phyloP scores from a whole-genome alignment of 2,113 vertebrate genomes.

The Cebus imitator region DNA sequence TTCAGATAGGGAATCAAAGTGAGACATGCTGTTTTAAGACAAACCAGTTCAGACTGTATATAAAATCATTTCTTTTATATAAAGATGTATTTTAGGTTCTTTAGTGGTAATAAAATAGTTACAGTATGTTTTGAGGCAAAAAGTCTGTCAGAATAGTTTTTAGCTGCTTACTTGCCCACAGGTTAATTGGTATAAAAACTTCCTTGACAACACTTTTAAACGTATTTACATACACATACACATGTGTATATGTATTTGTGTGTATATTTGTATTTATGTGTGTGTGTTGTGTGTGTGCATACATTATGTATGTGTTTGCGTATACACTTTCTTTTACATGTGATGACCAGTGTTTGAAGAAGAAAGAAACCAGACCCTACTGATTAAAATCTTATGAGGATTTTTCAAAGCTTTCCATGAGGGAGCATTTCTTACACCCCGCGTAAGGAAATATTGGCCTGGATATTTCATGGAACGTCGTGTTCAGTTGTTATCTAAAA shows the following conservation, averaged over 20 bases:
- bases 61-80: slow-evolving; percentile 29
- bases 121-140: background rate
- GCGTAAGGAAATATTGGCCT: background rate
- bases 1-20: slow-evolving; percentile 16
- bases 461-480: background rate
- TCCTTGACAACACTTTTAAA: background rate
- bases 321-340: too few species aligned
- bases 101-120: slow-evolving; percentile 31
- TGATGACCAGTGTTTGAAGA: background rate
- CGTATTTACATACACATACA: background rate
- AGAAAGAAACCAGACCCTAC: background rate
- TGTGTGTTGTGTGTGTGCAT: background rate
- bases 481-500: background rate
- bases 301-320: too few species aligned
- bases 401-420: background rate
- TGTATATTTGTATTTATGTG: too few species aligned
- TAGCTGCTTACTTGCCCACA: slow-evolving; percentile 12
- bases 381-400: background rate
- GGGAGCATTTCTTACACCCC: background rate
- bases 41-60: background rate
- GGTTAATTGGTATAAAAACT: slow-evolving; percentile 46
- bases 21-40: slow-evolving; percentile 22
- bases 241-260: background rate
- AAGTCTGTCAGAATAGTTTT: background rate
- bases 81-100: background rate